These are phyloP conservation scores for Protobothrops flavoviridis DNA, from an alignment of 2,113 vertebrate genomes.

Conservation along the genomic window DNA sequence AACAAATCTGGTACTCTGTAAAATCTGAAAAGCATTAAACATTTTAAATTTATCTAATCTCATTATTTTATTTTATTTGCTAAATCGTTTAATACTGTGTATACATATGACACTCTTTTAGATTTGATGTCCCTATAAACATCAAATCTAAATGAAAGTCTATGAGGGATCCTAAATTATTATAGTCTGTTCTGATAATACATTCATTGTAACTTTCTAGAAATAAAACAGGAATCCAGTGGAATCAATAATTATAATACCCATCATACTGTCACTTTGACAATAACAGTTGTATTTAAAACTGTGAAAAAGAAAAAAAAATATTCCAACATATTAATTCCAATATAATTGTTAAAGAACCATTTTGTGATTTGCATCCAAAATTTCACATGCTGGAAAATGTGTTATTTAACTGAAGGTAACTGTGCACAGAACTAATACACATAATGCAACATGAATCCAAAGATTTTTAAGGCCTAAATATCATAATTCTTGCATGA, in stretches of 20 bases:
- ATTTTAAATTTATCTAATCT: neutral
- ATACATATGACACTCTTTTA: neutral
- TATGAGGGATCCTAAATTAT: neutral
- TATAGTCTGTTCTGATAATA: neutral
- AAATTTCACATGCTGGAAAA: neutral
- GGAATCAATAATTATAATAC: neutral
- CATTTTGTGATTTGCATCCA: neutral
- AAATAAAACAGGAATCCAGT: neutral
- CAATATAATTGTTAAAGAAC: neutral
- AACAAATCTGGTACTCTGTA: conserved; percentile 23
- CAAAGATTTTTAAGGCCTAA: neutral
- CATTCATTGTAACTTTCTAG: neutral
- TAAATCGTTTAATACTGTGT: neutral
- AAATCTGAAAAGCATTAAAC: neutral
- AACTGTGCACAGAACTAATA: neutral
- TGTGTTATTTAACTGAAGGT: neutral
- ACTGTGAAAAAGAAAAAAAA: neutral
- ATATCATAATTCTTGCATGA: neutral
- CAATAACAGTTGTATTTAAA: neutral
- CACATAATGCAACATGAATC: neutral
- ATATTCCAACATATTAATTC: neutral
- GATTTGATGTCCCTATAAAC: neutral
- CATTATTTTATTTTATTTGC: neutral
- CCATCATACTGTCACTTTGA: neutral
- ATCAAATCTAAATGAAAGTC: neutral